Evolutionary conservation across 1,140 invertebrate genomes (phyloP).

Genomic region (Lasaia peninsularis): DNA sequence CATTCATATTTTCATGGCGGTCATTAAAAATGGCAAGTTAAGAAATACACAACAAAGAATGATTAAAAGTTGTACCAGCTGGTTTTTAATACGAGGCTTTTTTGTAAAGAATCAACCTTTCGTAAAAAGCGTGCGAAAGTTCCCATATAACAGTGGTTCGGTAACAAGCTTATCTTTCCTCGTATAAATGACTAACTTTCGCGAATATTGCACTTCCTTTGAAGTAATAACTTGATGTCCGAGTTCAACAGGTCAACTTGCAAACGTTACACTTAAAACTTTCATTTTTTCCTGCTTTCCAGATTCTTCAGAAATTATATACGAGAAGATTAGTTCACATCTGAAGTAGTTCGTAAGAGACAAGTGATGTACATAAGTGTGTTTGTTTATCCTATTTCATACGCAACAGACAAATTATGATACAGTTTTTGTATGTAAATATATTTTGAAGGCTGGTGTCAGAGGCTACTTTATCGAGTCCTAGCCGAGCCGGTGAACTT

Average conservation of each 20-base stretch:
- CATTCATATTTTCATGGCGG: too few species aligned
- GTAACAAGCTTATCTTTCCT: background rate
- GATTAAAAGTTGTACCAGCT: background rate
- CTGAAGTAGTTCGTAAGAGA: too few species aligned
- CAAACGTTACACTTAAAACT: background rate
- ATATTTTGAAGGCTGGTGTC: too few species aligned
- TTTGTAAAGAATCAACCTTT: slow-evolving; percentile 2
- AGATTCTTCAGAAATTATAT: too few species aligned
- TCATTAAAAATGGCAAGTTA: background rate
- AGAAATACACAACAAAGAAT: background rate
- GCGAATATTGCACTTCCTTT: background rate
- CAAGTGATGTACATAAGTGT: too few species aligned
- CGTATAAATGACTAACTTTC: background rate
- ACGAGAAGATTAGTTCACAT: too few species aligned
- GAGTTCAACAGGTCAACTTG: background rate
- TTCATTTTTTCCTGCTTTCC: background rate
- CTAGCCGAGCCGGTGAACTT: too few species aligned
- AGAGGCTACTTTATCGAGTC: too few species aligned
- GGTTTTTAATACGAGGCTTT: background rate
- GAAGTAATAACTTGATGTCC: background rate
- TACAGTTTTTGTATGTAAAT: too few species aligned
- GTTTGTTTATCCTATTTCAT: too few species aligned
- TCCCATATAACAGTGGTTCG: background rate
- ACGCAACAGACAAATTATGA: too few species aligned
- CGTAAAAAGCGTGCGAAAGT: slow-evolving; percentile 6